phyloP scores from a whole-genome alignment of 2,888 invertebrate species.

The Hipparchia semele region DNA sequence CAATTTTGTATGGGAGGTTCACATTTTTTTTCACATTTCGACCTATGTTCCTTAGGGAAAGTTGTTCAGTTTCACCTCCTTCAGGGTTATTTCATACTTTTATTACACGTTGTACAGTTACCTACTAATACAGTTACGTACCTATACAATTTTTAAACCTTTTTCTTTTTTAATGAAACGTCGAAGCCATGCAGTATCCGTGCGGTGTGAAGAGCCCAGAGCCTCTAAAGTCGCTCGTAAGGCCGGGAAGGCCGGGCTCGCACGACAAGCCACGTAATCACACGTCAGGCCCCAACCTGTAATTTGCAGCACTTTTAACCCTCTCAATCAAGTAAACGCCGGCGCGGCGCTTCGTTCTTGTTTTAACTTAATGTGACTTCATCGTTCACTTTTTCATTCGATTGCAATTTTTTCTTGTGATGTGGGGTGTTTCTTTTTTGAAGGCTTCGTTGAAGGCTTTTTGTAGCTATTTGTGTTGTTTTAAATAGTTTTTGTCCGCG shows the following conservation, averaged over 20 bases:
- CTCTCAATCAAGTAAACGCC: conserved; percentile 48
- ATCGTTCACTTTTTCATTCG: conserved; percentile 35
- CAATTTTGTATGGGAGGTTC: too few relatives aligned
- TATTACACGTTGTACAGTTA: too few relatives aligned
- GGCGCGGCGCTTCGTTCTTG: conserved; percentile 37
- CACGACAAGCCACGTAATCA: conserved; percentile 47
- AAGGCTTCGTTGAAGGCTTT: neutral
- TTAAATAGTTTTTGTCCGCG: too few relatives aligned
- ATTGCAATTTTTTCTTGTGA: conserved; percentile 12
- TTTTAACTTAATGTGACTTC: conserved; percentile 43
- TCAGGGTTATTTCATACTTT: too few relatives aligned
- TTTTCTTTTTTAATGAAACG: too few relatives aligned
- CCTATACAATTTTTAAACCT: too few relatives aligned
- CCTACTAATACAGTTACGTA: too few relatives aligned
- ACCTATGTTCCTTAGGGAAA: too few relatives aligned
- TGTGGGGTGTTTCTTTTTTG: neutral
- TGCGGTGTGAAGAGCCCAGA: conserved; percentile 23
- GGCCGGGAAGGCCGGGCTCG: conserved; percentile 37
- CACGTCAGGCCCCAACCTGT: conserved; percentile 45
- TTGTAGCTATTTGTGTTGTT: too few relatives aligned
- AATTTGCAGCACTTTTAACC: conserved; percentile 52
- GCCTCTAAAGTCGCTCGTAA: conserved; percentile 36
- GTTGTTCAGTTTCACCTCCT: too few relatives aligned
- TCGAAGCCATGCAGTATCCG: conserved; percentile 22
- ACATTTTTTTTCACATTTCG: too few relatives aligned